Evolutionary conservation across 2,113 vertebrate genomes (phyloP).

Genomic region (Rhynchomys soricoides): DNA sequence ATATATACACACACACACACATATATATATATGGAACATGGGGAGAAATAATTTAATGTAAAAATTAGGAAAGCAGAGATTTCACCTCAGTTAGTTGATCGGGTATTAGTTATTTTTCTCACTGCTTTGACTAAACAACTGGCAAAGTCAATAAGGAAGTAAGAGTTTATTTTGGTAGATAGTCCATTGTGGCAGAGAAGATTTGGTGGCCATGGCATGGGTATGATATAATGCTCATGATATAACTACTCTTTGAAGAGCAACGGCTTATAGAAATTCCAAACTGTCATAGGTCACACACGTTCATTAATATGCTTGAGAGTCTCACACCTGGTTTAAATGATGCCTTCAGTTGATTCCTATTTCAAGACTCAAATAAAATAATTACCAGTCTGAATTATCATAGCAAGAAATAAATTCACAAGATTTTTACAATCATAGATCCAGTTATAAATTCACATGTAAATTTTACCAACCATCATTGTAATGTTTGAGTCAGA

Average conservation of each 20-base stretch:
- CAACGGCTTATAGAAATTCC: not conserved
- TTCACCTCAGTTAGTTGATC: not conserved
- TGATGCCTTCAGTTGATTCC: not conserved
- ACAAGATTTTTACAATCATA: not conserved
- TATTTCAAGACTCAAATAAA: not conserved
- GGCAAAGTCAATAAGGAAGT: not conserved
- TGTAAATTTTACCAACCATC: not conserved
- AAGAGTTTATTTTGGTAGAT: not conserved
- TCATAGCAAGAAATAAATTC: not conserved
- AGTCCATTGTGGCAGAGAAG: not conserved
- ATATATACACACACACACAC: no score
- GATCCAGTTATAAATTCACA: not conserved
- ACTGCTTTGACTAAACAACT: not conserved
- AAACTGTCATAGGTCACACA: not conserved
- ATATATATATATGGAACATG: not conserved
- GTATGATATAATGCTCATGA: not conserved
- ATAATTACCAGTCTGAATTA: conserved; percentile 2
- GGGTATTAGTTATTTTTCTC: not conserved
- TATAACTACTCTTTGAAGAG: not conserved
- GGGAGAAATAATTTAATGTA: not conserved
- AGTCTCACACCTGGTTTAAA: not conserved
- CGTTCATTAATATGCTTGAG: not conserved
- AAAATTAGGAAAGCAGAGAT: not conserved
- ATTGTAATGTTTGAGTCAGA: not conserved
- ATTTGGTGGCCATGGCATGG: not conserved